Conservation (phyloP, 37 sponge, comb jelly and placozoan genomes). For the Haliclona indistincta region DNA sequence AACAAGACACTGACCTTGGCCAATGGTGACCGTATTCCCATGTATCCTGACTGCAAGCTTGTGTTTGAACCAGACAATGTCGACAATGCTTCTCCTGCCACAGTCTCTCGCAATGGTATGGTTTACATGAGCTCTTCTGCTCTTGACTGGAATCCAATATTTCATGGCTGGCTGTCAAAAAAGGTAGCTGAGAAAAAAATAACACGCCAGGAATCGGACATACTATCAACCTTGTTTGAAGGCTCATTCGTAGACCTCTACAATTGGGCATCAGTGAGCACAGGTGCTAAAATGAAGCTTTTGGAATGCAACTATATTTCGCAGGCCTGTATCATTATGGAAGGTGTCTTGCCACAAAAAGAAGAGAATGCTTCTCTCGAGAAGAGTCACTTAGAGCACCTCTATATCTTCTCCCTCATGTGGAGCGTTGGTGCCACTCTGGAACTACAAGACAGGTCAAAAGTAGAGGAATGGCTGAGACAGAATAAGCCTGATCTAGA, state of each 20-base stretch:
- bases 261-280: conserved; percentile 51
- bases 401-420: conserved; percentile 96
- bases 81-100: conserved; percentile 99
- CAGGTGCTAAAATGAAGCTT: conserved; percentile 89
- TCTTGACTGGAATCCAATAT: conserved; percentile 92
- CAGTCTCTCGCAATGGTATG: conserved; percentile 99
- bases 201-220: conserved; percentile 71
- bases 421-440: conserved; percentile 96
- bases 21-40: conserved; percentile 98
- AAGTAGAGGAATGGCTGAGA: conserved; percentile 89
- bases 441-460: conserved; percentile 92
- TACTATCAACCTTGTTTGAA: conserved; percentile 76
- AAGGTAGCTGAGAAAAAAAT: conserved; percentile 69
- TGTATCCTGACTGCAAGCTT: conserved; percentile 93
- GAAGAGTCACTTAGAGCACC: conserved; percentile 69
- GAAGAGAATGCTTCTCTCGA: conserved; percentile 74
- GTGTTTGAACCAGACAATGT: conserved; percentile 99
- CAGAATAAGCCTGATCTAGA: conserved; percentile 66
- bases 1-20: conserved; percentile 99
- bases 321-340: conserved; percentile 81
- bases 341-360: conserved; percentile 83
- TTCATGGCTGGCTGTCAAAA: conserved; percentile 81
- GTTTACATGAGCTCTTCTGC: conserved; percentile 99
- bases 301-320: conserved; percentile 90
- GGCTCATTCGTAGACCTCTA: conserved; percentile 78